A percentile compares a stretch with the other conserved stretches of the same genome.
phyloP scores from a whole-genome alignment of 2,113 vertebrate species.

The Lagopus leucura region DNA sequence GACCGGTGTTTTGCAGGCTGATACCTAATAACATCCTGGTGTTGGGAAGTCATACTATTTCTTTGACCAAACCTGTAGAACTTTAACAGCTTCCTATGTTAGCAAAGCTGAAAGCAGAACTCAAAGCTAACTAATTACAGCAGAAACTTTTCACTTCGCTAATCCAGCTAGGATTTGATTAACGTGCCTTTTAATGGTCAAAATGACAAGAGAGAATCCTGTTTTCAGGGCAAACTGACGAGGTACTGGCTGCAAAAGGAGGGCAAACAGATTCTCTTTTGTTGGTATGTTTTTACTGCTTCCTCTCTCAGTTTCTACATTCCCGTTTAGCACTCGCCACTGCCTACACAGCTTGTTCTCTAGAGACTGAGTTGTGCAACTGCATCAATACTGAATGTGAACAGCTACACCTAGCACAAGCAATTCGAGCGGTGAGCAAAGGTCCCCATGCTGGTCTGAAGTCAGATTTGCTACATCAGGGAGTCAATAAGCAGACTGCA shows the following conservation, averaged over 20 bases:
- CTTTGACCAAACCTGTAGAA: neutral
- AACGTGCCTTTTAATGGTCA: neutral
- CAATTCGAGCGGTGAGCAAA: neutral
- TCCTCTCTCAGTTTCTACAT: neutral
- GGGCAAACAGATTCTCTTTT: neutral
- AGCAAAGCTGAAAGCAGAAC: neutral
- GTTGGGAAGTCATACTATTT: neutral
- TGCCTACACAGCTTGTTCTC: neutral
- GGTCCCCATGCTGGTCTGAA: rapidly evolving
- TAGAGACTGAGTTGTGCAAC: neutral
- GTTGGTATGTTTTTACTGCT: neutral
- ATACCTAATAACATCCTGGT: neutral
- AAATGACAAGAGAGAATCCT: neutral
- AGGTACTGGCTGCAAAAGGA: neutral
- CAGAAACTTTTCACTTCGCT: neutral
- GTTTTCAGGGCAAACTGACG: neutral
- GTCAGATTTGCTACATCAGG: neutral
- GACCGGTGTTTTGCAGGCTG: neutral
- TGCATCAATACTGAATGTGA: neutral
- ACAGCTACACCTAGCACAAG: neutral
- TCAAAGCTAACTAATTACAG: neutral
- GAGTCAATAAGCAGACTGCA: neutral
- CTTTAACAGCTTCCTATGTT: neutral
- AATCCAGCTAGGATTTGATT: neutral
- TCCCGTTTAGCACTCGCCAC: neutral